Evolutionary conservation across 2,113 vertebrate genomes (phyloP), one percentile per base, ranked within the genome.

Genomic region (Zeus faber): DNA sequence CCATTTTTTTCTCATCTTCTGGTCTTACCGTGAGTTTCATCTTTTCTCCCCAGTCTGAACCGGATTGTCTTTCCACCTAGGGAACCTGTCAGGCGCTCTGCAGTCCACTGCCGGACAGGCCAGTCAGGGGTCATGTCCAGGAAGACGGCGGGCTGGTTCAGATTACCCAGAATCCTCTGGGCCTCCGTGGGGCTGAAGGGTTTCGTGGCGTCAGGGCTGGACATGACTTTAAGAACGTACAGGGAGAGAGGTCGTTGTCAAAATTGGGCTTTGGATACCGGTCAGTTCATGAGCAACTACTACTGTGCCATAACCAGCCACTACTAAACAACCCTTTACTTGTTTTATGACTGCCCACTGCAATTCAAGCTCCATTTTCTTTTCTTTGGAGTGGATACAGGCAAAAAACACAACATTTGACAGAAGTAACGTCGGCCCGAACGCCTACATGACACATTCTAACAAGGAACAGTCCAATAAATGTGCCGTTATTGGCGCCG

Each of bases 91-190:
- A 99, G 89, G 51, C 91, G 73, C 51, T 90, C 58, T 1, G 56
- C 88, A 3, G 88, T 92, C 97, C 97, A 99, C 14, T 33, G 70
- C 29, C 84, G 81, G n/a, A 83, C 91, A 26, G 93, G 94, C 97
- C 97, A 99, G 67, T 89, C 83, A 0, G 50, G 70, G 51, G 64
- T 90, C 96, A 98, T 97, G 74, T 90, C 84, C 60, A 74, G 79
- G 84, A 98, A 98, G 44, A 99, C 71, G 2, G 91, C 90, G 1
- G 97, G 97, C 26, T 88, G 89, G 70, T 89, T 85, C 35, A 96
- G 79, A 62, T 80, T 82, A 81, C 85, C 83, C 67, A 98, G 58
- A 53, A 95, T 89, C 76, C 81, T 88, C 72, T 72, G 87, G 23
- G 83, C 82, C 85, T 93, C 87, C 54, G 88, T 86, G 27, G 96